phyloP scores from a whole-genome alignment of 2,113 vertebrate genomes.

The Stegastes partitus region DNA sequence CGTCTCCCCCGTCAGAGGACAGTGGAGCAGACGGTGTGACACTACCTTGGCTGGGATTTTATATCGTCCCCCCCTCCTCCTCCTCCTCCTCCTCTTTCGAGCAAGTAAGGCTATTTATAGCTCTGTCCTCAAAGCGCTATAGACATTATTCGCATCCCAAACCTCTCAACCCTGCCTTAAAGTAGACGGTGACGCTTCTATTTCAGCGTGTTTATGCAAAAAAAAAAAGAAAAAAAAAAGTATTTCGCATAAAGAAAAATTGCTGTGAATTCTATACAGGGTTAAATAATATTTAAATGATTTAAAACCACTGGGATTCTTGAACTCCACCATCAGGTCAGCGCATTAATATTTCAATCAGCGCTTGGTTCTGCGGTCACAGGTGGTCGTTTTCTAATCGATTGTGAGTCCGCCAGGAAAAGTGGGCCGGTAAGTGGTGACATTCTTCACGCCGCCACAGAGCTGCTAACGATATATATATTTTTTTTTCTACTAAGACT shows the following conservation, averaged over 20 bases:
- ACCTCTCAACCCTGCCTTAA: conserved; percentile 25
- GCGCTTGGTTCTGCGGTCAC: conserved; percentile 34
- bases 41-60: conserved; percentile 39
- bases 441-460: background rate
- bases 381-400: conserved; percentile 40
- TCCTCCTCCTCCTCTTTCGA: conserved; percentile 23
- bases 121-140: conserved; percentile 42
- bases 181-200: conserved; percentile 6
- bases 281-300: too few species aligned
- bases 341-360: conserved; percentile 23
- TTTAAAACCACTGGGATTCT: too few species aligned
- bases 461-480: background rate
- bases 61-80: background rate
- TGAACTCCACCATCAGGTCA: background rate
- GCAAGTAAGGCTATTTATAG: conserved; percentile 69
- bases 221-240: too few species aligned
- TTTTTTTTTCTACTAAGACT: background rate
- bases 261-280: too few species aligned
- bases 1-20: conserved; percentile 46
- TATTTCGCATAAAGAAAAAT: too few species aligned
- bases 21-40: conserved; percentile 30
- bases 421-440: conserved; percentile 3
- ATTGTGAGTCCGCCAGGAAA: conserved; percentile 34
- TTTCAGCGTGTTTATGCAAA: too few species aligned
- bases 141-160: conserved; percentile 38